These are phyloP conservation scores for Plagodis pulveraria DNA, from an alignment of 2,888 invertebrate species.

Conservation along the genomic window DNA sequence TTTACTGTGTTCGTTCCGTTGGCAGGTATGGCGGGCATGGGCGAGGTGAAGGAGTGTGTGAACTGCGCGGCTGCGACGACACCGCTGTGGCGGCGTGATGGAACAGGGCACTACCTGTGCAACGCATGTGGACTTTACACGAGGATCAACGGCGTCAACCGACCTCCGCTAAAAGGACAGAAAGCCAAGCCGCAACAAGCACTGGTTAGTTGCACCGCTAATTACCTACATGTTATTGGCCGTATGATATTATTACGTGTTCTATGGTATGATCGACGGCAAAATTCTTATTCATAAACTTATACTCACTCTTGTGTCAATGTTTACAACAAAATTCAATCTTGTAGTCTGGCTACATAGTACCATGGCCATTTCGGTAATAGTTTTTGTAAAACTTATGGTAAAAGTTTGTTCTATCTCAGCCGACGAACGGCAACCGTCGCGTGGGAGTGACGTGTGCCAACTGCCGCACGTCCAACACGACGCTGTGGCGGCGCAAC, in stretches of 20 bases:
- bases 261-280: no score
- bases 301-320: no score
- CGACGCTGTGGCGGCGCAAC: conserved; percentile 98
- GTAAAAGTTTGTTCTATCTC: conserved; percentile 29
- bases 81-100: conserved; percentile 99
- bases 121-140: conserved; percentile 99
- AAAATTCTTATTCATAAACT: no score
- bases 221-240: no score
- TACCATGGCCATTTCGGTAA: no score
- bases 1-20: neutral
- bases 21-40: conserved; percentile 77
- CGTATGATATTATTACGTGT: no score
- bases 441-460: conserved; percentile 94
- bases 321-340: no score
- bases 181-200: conserved; percentile 87
- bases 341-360: no score
- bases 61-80: conserved; percentile 97
- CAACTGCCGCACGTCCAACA: conserved; percentile 96
- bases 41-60: conserved; percentile 93
- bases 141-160: conserved; percentile 89
- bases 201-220: conserved; percentile 52
- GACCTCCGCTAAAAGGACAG: conserved; percentile 88
- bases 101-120: conserved; percentile 99
- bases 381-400: neutral
- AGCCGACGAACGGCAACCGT: conserved; percentile 86